Conservation (phyloP, 2,113 vertebrate genomes). For the Platysternon megacephalum region DNA sequence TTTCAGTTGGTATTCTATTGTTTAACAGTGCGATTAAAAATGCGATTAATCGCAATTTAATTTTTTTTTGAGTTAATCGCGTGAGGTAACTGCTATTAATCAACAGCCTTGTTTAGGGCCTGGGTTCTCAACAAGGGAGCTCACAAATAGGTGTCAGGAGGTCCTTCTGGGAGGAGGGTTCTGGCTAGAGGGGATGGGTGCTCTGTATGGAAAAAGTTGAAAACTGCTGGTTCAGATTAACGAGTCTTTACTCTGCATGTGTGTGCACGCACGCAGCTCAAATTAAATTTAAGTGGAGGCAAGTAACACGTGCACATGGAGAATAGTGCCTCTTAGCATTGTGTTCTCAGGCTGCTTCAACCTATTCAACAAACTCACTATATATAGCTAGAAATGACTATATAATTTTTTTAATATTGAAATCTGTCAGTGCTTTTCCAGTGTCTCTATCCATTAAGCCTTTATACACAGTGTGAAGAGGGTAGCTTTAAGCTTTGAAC, state of each 20-base stretch:
- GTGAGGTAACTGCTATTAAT: no score
- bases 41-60: no score
- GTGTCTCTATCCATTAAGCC: background rate
- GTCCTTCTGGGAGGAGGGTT: background rate
- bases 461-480: background rate
- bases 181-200: background rate
- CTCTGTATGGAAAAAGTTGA: background rate
- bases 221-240: background rate
- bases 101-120: background rate
- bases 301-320: background rate
- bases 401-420: rapidly evolving
- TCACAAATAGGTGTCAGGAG: background rate
- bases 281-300: background rate
- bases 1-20: no score
- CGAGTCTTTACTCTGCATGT: background rate
- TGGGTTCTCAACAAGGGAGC: background rate
- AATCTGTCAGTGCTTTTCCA: background rate
- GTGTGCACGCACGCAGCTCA: rapidly evolving
- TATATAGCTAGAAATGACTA: background rate
- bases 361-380: background rate
- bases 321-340: background rate
- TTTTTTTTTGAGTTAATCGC: no score
- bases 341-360: background rate
- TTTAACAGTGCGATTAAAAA: no score
- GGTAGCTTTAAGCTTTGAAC: background rate